These are phyloP conservation scores for Brenthis daphne DNA, from an alignment of 2,888 invertebrate species.

Conservation along the genomic window DNA sequence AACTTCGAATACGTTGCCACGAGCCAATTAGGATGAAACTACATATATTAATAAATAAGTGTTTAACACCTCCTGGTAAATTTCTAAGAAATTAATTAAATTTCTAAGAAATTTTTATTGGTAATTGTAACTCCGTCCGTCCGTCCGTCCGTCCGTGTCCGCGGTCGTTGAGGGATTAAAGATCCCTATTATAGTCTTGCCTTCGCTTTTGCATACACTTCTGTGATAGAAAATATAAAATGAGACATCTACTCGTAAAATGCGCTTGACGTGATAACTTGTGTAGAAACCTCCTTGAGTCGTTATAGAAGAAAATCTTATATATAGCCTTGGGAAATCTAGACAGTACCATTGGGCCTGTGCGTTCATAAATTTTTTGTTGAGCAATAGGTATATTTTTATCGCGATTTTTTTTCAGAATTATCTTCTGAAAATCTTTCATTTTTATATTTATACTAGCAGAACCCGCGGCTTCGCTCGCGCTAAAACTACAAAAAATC, in stretches of 20 bases:
- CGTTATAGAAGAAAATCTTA: conserved; percentile 10
- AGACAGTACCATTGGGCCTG: conserved; percentile 26
- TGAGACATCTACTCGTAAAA: neutral
- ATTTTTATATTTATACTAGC: neutral
- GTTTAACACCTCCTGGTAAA: too few species aligned
- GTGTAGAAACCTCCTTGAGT: neutral
- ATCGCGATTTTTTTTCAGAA: neutral
- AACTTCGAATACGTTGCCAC: too few species aligned
- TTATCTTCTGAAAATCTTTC: neutral
- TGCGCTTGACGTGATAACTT: conserved; percentile 4
- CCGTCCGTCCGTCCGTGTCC: too few species aligned
- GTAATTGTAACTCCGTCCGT: too few species aligned
- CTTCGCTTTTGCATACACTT: neutral
- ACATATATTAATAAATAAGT: too few species aligned
- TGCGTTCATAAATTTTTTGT: conserved; percentile 16
- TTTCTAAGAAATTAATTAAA: too few species aligned
- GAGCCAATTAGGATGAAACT: too few species aligned
- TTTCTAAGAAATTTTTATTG: too few species aligned
- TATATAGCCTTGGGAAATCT: conserved; percentile 35
- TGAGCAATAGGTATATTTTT: conserved; percentile 24
- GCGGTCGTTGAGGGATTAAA: too few species aligned
- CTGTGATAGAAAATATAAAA: neutral
- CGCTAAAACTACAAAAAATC: too few species aligned
- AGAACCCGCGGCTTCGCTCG: too few species aligned
- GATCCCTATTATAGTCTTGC: neutral